These are phyloP conservation scores for Meiosimyza platycephala DNA, from an alignment of 2,888 invertebrate species.

Conservation along the genomic window DNA sequence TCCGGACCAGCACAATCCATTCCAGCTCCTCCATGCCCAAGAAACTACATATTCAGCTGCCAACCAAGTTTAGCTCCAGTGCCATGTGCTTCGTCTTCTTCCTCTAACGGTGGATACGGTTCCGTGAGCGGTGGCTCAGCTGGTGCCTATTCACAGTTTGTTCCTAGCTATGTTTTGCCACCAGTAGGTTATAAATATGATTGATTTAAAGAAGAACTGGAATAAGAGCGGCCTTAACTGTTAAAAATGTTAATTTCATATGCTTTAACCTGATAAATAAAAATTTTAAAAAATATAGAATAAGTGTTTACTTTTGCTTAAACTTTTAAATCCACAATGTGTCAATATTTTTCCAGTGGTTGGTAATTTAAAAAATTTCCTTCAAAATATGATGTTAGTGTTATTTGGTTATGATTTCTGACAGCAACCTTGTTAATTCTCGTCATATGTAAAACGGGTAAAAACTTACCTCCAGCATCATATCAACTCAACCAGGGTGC, in stretches of 20 bases:
- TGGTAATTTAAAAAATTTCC: neutral
- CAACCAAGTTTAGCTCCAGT: constrained; percentile 53
- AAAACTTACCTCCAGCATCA: too few relatives aligned
- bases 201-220: neutral
- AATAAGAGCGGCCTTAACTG: too few relatives aligned
- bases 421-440: too few relatives aligned
- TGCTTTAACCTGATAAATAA: too few relatives aligned
- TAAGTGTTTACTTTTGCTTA: neutral
- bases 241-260: too few relatives aligned
- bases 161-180: constrained; percentile 53
- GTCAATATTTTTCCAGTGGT: neutral
- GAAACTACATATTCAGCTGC: constrained; percentile 57
- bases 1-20: constrained; percentile 44
- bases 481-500: too few relatives aligned
- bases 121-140: constrained; percentile 56
- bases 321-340: neutral
- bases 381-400: too few relatives aligned
- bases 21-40: constrained; percentile 54
- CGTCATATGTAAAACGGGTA: too few relatives aligned
- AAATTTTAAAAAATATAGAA: too few relatives aligned
- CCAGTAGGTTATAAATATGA: constrained; percentile 42
- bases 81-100: constrained; percentile 49
- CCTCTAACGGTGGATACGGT: constrained; percentile 49
- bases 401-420: too few relatives aligned
- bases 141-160: constrained; percentile 60